phyloP scores from a whole-genome alignment of 2,113 vertebrate species.

The Laticauda colubrina region DNA sequence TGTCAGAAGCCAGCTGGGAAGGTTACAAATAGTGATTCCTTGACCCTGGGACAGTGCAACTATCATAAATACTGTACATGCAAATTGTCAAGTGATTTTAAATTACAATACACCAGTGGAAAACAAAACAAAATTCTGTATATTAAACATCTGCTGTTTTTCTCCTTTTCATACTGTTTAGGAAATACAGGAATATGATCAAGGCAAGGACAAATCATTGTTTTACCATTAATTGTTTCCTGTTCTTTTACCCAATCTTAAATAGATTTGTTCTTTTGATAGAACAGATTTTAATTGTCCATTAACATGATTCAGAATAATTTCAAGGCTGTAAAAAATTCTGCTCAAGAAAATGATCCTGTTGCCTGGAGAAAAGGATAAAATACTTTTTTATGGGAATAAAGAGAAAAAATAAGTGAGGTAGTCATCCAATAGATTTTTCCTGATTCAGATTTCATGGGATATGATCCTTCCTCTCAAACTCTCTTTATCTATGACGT shows the following conservation, averaged over 20 bases:
- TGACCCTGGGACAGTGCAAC: neutral
- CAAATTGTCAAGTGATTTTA: neutral
- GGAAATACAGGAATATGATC: neutral
- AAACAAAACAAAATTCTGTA: neutral
- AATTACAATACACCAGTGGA: neutral
- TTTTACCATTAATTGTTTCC: neutral
- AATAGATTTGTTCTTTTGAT: conserved; percentile 8
- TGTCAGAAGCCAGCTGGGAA: neutral
- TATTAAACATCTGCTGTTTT: neutral
- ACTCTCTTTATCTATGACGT: neutral
- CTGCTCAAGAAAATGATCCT: conserved; percentile 12
- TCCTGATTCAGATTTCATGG: neutral
- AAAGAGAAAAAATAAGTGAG: conserved; percentile 14
- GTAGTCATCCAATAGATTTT: neutral
- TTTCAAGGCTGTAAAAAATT: conserved; percentile 2
- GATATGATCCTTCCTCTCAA: neutral
- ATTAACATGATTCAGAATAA: conserved; percentile 4
- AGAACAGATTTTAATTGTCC: conserved; percentile 2
- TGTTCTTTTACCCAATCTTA: conserved; percentile 8
- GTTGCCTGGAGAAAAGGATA: neutral
- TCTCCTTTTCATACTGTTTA: conserved; percentile 6
- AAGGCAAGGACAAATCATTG: neutral
- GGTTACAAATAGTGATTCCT: neutral
- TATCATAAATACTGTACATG: neutral
- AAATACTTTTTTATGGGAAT: neutral